Base-by-base conservation (phyloP, 2,113 vertebrate species). In the Leptosomus discolor region DNA sequence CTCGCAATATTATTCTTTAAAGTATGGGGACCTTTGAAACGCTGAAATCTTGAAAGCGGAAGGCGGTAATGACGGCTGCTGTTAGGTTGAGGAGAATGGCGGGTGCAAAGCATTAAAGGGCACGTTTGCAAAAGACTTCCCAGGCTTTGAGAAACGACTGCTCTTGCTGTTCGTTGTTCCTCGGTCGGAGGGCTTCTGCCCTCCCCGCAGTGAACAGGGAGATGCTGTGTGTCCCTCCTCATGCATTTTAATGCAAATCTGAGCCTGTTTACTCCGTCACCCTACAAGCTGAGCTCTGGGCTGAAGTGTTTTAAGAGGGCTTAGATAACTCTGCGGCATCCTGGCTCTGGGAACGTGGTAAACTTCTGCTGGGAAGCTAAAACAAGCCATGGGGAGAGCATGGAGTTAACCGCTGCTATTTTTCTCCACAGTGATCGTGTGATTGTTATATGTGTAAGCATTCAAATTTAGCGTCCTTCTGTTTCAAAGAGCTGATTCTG, bases 381-480 rank as follows among this genome's bases (percentile, higher is more conserved):
- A 87, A 91, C 73, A 87, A 82, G 90, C 48, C 14, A 4, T 60
- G 64, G 51, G 32, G 26, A 65, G 50, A 84, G 64, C 60, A n/a
- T 90, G 90, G 73, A 88, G 85, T 82, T 85, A 94, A 83, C 74
- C 57, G 78, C 85, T 94, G 91, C 95, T 97, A 60, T 92, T 96
- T 95, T 93, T 79, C 57, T 96, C 77, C 50, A 15, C 13, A 88
- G 57, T 64, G 54, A 37, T 94, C 87, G 15, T 91, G 86, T 95
- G 91, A 71, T 87, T 69, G 63, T n/a, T 77, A 43, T 32, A 75
- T 80, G 54, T 92, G 34, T 85, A 87, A 87, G 77, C 71, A 51
- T 94, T 94, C 85, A 87, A 87, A 95, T 90, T 94, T 94, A 94
- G 92, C 61, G 4, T 78, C 91, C 81, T 95, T 92, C 87, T 96